phyloP scores from a whole-genome alignment of 1,140 invertebrate species.

The Ectropis grisescens region DNA sequence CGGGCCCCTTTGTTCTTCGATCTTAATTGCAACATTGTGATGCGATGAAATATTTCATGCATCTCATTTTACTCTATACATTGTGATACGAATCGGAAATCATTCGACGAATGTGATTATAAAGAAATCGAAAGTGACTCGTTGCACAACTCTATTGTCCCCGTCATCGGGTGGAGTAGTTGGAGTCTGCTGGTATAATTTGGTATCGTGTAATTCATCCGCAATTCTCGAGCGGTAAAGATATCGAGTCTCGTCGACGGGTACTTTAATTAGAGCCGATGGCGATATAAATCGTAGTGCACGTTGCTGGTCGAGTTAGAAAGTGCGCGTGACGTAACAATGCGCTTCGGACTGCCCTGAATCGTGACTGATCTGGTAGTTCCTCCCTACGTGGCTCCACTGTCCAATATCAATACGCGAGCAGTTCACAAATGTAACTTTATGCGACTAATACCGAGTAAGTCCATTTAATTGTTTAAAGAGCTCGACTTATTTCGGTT shows the following conservation, averaged over 20 bases:
- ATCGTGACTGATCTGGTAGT: constrained; percentile 24
- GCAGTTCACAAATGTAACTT: no score
- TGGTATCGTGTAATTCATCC: constrained; percentile 24
- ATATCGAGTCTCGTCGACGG: constrained; percentile 15
- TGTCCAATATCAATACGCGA: no score
- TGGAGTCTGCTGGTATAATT: constrained; percentile 7
- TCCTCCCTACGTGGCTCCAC: constrained; percentile 10
- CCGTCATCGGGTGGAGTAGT: constrained; percentile 12
- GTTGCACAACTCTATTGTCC: constrained; percentile 45
- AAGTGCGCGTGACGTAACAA: constrained; percentile 43
- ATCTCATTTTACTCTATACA: no score
- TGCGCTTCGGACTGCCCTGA: constrained; percentile 12
- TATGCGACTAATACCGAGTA: no score
- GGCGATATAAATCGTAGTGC: constrained; percentile 38
- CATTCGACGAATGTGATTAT: no score
- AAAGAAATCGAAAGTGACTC: constrained; percentile 25
- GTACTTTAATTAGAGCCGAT: constrained; percentile 39
- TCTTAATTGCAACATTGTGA: no score
- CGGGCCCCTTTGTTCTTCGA: constrained; percentile 18
- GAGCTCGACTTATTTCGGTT: no score
- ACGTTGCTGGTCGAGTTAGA: constrained; percentile 27
- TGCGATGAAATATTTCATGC: no score
- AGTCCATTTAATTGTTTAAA: no score
- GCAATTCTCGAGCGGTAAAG: constrained; percentile 9
- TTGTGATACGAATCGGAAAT: no score